A percentile compares a stretch with the other conserved stretches of the same genome.
Conservation (phyloP, 2,113 vertebrate genomes). For the Lampris megalopsis region DNA sequence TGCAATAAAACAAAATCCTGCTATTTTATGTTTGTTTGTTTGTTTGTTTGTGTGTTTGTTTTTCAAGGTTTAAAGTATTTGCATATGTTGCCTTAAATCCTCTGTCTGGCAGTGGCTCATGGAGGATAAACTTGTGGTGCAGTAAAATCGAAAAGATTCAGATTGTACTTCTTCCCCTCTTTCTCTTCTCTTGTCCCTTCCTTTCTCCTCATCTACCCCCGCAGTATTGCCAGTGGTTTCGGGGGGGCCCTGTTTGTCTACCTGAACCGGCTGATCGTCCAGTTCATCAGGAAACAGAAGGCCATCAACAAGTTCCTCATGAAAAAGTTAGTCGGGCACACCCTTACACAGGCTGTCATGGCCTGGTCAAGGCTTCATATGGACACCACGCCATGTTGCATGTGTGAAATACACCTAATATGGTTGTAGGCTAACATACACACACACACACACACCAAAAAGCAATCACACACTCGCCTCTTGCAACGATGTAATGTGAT, state of each 20-base stretch:
- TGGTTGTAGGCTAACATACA: not conserved
- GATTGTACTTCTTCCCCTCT: not conserved
- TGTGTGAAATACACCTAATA: not conserved
- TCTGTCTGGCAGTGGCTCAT: too few relatives aligned
- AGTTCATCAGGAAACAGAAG: constrained; percentile 98
- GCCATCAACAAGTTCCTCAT: constrained; percentile 98
- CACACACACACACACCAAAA: not conserved
- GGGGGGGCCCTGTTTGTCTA: constrained; percentile 95
- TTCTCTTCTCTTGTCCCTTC: not conserved
- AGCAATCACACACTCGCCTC: not conserved
- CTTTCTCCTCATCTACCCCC: not conserved
- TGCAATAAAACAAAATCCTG: too few relatives aligned
- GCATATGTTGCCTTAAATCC: too few relatives aligned
- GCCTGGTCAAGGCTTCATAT: too few relatives aligned
- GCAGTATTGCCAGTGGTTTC: constrained; percentile 93
- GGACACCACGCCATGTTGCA: too few relatives aligned
- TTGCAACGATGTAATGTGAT: too few relatives aligned
- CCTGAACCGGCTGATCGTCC: constrained; percentile 95
- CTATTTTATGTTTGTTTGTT: too few relatives aligned
- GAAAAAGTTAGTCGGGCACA: constrained; percentile 91
- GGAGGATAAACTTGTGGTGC: too few relatives aligned
- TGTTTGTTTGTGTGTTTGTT: too few relatives aligned
- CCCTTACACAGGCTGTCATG: not conserved
- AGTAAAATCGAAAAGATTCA: too few relatives aligned
- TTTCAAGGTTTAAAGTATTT: too few relatives aligned